phyloP scores from a whole-genome alignment of 2,797 vertebrate genomes.

The Propithecus deckenii region DNA sequence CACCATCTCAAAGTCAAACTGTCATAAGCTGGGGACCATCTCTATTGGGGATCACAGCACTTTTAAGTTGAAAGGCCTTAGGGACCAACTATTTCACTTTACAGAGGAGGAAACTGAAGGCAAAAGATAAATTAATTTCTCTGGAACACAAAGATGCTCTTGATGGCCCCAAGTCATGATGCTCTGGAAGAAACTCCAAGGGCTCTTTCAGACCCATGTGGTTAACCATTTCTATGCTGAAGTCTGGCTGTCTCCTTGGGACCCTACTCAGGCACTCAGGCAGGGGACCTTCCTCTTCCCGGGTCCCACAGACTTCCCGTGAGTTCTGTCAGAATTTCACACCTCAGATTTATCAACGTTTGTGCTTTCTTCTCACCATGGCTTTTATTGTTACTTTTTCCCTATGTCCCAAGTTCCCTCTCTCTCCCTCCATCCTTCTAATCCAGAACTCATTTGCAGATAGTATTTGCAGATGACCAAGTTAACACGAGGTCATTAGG shows the following conservation, averaged over 20 bases:
- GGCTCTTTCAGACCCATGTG: neutral
- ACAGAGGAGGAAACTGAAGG: neutral
- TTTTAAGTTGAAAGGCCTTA: neutral
- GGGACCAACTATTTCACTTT: neutral
- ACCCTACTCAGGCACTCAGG: accelerated
- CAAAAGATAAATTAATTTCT: neutral
- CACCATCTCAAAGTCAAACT: neutral
- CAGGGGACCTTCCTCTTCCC: accelerated
- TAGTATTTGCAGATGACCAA: neutral
- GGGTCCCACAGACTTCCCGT: too few species aligned
- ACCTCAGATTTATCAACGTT: neutral
- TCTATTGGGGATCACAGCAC: neutral
- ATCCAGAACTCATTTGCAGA: too few species aligned
- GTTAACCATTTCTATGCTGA: neutral
- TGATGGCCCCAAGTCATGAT: accelerated
- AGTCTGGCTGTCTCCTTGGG: neutral
- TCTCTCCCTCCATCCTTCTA: neutral
- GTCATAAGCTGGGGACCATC: neutral
- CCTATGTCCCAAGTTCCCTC: neutral
- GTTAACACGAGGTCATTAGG: neutral
- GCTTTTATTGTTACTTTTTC: neutral
- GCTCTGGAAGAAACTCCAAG: neutral
- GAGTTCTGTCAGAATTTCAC: neutral
- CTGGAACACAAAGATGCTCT: neutral
- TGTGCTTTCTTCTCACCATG: neutral